These are phyloP conservation scores for Myotis davidii DNA, from an alignment of 2,113 vertebrate species.

Conservation along the genomic window DNA sequence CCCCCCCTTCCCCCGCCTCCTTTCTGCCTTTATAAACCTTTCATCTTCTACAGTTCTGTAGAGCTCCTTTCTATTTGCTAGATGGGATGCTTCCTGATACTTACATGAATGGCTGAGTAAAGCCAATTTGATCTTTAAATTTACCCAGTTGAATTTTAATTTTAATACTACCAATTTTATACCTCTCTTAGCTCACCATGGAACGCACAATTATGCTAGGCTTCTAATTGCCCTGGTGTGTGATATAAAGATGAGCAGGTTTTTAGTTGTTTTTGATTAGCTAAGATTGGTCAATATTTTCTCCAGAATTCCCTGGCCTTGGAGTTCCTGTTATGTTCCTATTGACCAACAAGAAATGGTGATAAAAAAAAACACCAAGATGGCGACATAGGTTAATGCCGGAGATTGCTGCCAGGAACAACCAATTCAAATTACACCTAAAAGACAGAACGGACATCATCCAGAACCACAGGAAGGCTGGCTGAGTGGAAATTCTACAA, in stretches of 20 bases:
- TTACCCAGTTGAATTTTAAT: not conserved
- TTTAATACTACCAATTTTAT: conserved; percentile 26
- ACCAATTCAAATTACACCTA: too few species aligned
- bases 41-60: not conserved
- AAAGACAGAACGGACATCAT: too few species aligned
- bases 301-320: conserved; percentile 29
- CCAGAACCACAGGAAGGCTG: too few species aligned
- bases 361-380: too few species aligned
- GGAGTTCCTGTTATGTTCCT: conserved; percentile 50
- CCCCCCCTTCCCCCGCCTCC: too few species aligned
- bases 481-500: too few species aligned
- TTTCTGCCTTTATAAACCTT: not conserved
- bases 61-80: not conserved
- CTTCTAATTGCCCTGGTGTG: conserved; percentile 14
- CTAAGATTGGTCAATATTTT: conserved; percentile 35
- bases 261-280: conserved; percentile 52
- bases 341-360: conserved; percentile 40
- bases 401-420: too few species aligned
- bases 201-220: not conserved
- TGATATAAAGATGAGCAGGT: conserved; percentile 32
- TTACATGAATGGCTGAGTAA: not conserved
- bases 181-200: not conserved
- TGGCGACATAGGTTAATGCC: too few species aligned
- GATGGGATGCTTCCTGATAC: not conserved
- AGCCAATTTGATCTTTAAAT: not conserved